A percentile compares a stretch with the other conserved stretches of the same genome.
These are phyloP conservation scores for Pitta sordida DNA, from an alignment of 2,113 vertebrate genomes.

Conservation along the genomic window DNA sequence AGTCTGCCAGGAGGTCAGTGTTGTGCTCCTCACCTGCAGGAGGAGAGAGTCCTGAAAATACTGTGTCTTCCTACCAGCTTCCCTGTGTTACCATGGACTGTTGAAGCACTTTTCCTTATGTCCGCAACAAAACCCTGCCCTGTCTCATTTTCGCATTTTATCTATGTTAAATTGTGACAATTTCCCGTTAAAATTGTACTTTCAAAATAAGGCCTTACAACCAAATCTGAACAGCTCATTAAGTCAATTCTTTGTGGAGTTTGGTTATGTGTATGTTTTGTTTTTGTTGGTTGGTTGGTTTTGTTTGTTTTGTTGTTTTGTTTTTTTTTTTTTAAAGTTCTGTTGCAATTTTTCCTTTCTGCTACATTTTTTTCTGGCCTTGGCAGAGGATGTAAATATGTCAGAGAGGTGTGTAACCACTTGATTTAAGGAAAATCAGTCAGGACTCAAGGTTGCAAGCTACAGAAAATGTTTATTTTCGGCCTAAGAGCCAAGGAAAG, in stretches of 20 bases:
- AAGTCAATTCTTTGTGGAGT: not conserved
- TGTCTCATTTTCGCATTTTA: not conserved
- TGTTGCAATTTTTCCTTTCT: not conserved
- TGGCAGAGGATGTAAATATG: not conserved
- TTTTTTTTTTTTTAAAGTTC: not conserved
- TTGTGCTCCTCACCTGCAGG: accelerated
- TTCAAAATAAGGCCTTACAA: not conserved
- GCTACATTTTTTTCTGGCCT: not conserved
- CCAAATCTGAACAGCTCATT: not conserved
- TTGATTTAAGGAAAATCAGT: too few relatives aligned
- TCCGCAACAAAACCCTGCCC: not conserved
- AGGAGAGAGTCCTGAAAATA: not conserved
- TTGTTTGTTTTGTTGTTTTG: not conserved
- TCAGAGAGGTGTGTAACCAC: not conserved
- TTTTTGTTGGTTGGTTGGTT: too few relatives aligned
- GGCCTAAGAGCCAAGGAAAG: too few relatives aligned
- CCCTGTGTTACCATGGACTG: not conserved
- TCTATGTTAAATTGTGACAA: not conserved
- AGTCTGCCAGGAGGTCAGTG: constrained; percentile 70
- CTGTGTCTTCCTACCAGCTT: not conserved
- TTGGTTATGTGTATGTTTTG: too few relatives aligned
- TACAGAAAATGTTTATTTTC: too few relatives aligned
- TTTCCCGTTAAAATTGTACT: not conserved
- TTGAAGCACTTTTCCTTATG: not conserved
- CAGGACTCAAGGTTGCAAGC: too few relatives aligned